Evolutionary conservation across 2,888 invertebrate species (phyloP), one percentile per base, ranked within the genome.

Genomic region (Sepiola atlantica): DNA sequence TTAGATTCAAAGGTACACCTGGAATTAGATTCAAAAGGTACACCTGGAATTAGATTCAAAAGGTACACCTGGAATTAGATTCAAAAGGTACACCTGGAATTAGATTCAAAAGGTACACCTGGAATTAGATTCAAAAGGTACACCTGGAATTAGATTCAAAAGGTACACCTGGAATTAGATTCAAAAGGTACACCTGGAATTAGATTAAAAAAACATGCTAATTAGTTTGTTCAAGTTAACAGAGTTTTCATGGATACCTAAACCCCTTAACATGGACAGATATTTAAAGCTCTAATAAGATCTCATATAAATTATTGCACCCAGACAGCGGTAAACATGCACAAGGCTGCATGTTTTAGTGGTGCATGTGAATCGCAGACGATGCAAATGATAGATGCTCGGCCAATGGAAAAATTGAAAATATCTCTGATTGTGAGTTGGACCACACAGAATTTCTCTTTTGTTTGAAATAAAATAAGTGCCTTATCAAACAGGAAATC

Each of bases 11-110:
- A 98, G 98, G 97, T 98, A 98, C 0, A 98, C 98, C 97, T 98
- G 96, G 0, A 96, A 95, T 55, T 77, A 35, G 16, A 45, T 45
- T 45, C n/a, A n/a, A n/a, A 16, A 98, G 98, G 97, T 98, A 98
- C 0, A 98, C 98, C 97, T 98, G 96, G 0, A 96, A 95, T 55
- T 77, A 35, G 16, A 45, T 45, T 45, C n/a, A n/a, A n/a, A 16
- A 98, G 98, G 97, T 98, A 98, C 0, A 98, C 98, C 97, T 98
- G 96, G 0, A 96, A 95, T 55, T 77, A 35, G 16, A 45, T 45
- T 45, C n/a, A n/a, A n/a, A 16, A 98, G 98, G 97, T 98, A 98
- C 0, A 98, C 98, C 97, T 98, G 96, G 0, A 96, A 95, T 55
- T 77, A 35, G 16, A 45, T 45, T 45, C n/a, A n/a, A n/a, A 16